These are phyloP conservation scores for Parazoanthus darwini DNA, from an alignment of 92 coral and sea anemone species.

Conservation along the genomic window DNA sequence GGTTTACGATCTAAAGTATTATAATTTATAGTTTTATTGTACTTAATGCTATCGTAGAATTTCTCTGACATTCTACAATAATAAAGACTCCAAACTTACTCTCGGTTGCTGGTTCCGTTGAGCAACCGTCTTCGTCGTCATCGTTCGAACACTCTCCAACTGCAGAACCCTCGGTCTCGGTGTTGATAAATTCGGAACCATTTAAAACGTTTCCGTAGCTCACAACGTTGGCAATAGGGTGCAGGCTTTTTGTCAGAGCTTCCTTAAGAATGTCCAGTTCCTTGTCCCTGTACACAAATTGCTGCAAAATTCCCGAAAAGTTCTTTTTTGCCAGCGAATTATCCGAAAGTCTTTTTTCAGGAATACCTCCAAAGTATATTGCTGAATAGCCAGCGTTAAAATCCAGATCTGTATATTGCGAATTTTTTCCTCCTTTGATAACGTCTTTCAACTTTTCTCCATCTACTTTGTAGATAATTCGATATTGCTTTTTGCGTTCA, in stretches of 20 bases:
- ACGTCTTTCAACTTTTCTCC: neutral
- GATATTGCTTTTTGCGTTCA: constrained; percentile 13
- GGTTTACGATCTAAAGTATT: too few relatives aligned
- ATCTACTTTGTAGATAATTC: constrained; percentile 23
- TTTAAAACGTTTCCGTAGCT: constrained; percentile 19
- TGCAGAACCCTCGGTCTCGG: constrained; percentile 24
- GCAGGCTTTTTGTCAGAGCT: neutral
- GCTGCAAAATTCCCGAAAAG: constrained; percentile 39
- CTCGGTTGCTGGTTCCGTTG: neutral
- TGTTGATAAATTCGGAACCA: constrained; percentile 22
- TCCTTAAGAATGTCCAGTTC: neutral
- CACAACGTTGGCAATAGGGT: neutral
- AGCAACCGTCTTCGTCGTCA: constrained; percentile 32
- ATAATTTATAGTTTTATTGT: too few relatives aligned
- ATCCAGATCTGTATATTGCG: neutral
- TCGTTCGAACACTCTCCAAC: neutral
- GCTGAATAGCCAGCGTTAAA: neutral
- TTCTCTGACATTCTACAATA: too few relatives aligned
- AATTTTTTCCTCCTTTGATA: neutral
- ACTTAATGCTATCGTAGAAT: too few relatives aligned
- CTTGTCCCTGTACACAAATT: constrained; percentile 1
- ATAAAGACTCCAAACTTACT: neutral
- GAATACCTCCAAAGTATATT: constrained; percentile 37
- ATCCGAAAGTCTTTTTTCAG: neutral
- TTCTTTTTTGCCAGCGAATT: constrained; percentile 1